Base-by-base conservation (phyloP, 2,888 invertebrate species). In the Blera fallax region DNA sequence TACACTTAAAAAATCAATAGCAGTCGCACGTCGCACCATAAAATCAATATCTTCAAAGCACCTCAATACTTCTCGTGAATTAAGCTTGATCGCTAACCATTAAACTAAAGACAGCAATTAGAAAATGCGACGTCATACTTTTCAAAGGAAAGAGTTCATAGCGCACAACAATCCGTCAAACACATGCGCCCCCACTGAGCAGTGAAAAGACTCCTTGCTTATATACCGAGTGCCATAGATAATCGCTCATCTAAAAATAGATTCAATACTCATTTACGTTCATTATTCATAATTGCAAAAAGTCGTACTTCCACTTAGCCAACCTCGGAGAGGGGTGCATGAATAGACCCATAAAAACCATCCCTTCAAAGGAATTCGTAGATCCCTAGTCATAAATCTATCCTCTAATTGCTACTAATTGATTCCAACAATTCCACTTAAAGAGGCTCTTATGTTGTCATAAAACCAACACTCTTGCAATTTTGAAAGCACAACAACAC, bases 351-450 rank as follows among this genome's bases (percentile, higher is more conserved):
- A 43, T 27, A 60, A 43, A 43, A 60, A 60, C n/a, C 43, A 43
- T 24, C 27, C 3, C 24, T 0, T 10, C 45, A 60, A 72, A 50
- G 24, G 8, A 48, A 14, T 56, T 37, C 48, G 10, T 34, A 14
- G 16, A 32, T 16, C 16, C 40, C 43, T 27, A 29, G 60, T 48
- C 29, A 24, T 69, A 45, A 60, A 77, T 77, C 77, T 60, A 60
- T 77, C 67, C 43, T 60, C 50, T 69, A 77, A 77, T 52, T 77
- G 67, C 50, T 60, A 50, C 69, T 77, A 77, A 77, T 77, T 67
- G 67, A 60, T 60, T 77, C 69, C 52, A 32, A 60, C 60, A 77
- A 45, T 27, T 24, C 50, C 77, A 69, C 77, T 69, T 67, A 69
- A 69, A 29, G 50, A 69, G 52, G 37, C 58, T 52, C 40, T 69